Conservation (phyloP, 1,140 invertebrate species). For the Drosophila trapezifrons region DNA sequence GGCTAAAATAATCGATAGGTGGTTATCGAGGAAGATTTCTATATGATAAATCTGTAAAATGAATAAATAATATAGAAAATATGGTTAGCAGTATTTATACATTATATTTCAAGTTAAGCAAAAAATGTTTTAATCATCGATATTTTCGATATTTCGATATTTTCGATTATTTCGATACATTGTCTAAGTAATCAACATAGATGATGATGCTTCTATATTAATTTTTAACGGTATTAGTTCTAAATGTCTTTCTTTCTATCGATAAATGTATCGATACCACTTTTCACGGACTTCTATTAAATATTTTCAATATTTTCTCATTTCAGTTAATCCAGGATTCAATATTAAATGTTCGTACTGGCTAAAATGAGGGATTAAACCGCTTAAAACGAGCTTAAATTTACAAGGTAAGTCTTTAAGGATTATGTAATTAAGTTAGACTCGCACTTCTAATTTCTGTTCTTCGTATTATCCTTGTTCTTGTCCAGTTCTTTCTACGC, state of each 20-base stretch:
- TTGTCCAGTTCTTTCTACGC: not conserved
- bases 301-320: not conserved
- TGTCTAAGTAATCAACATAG: no score
- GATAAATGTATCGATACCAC: no score
- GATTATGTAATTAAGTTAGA: conserved; percentile 26
- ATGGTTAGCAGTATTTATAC: no score
- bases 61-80: no score
- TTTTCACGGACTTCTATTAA: not conserved
- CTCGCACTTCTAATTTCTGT: conserved; percentile 21
- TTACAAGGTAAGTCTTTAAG: conserved; percentile 11
- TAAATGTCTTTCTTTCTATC: not conserved
- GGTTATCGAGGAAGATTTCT: no score
- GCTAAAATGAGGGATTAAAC: conserved; percentile 7
- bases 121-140: no score
- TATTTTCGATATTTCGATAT: no score
- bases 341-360: not conserved
- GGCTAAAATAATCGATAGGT: not conserved
- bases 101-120: no score
- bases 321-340: not conserved
- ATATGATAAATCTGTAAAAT: no score
- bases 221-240: not conserved
- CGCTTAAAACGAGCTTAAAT: conserved; percentile 1
- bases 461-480: conserved; percentile 1
- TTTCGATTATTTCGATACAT: no score
- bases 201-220: no score